Evolutionary conservation across 2,113 vertebrate genomes (phyloP).

Genomic region (Odontophorus gujanensis): DNA sequence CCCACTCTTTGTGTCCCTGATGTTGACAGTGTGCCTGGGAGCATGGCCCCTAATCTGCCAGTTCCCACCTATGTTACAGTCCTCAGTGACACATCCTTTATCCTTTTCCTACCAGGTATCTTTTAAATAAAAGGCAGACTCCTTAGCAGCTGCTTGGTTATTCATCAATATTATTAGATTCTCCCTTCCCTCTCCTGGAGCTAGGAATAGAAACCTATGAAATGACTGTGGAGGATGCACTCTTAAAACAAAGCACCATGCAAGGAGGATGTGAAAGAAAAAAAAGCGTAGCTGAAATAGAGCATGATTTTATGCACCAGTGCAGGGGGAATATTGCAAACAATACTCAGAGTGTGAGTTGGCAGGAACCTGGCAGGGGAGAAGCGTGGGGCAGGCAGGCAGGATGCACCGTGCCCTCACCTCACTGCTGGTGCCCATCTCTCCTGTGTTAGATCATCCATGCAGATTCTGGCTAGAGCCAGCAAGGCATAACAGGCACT

Average conservation of each 20-base stretch:
- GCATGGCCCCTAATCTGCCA: constrained; percentile 11
- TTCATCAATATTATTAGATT: constrained; percentile 69
- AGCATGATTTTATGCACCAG: not conserved
- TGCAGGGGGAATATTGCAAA: not conserved
- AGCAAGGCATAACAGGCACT: not conserved
- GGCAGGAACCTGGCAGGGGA: not conserved
- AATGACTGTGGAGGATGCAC: constrained; percentile 39
- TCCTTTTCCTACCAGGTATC: constrained; percentile 53
- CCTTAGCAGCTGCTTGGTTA: constrained; percentile 47
- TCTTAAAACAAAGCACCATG: constrained; percentile 1
- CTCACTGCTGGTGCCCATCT: accelerated
- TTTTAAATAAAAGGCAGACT: constrained; percentile 45
- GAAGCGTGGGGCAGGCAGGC: accelerated
- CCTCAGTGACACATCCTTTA: constrained; percentile 16
- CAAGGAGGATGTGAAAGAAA: not conserved
- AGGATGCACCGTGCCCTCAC: accelerated
- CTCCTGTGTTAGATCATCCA: accelerated
- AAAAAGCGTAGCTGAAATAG: not conserved
- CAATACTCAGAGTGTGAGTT: not conserved
- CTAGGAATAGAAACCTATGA: constrained; percentile 70
- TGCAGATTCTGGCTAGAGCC: not conserved
- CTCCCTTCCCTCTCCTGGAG: constrained; percentile 36
- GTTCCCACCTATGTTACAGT: not conserved
- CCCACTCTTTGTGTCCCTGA: not conserved
- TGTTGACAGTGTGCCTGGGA: not conserved